phyloP scores from a whole-genome alignment of 1,140 invertebrate genomes.

The Nasonia longicornis region DNA sequence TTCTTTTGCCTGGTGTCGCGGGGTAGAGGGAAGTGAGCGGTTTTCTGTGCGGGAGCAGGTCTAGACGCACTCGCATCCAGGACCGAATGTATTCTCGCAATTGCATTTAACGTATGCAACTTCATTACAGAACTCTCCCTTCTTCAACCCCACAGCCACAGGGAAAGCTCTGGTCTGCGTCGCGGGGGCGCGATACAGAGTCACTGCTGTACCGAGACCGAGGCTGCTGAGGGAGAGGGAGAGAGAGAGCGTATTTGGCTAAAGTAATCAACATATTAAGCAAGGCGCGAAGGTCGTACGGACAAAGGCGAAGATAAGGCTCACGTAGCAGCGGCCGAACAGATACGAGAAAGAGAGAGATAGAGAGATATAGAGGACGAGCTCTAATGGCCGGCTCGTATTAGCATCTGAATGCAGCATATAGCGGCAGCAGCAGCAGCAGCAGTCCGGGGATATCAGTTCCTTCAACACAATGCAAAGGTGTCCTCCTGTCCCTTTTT shows the following conservation, averaged over 20 bases:
- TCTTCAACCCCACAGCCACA: not conserved
- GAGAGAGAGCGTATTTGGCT: not conserved
- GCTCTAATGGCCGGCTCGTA: slow-evolving; percentile 47
- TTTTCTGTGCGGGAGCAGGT: too few relatives aligned
- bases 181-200: not conserved
- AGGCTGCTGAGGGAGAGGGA: not conserved
- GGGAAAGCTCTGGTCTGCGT: not conserved
- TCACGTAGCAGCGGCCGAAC: not conserved
- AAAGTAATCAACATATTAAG: slow-evolving; percentile 45
- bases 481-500: slow-evolving; percentile 1
- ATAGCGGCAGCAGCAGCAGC: not conserved
- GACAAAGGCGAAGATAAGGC: slow-evolving; percentile 35
- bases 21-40: too few relatives aligned
- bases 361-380: not conserved
- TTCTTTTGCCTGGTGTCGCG: too few relatives aligned
- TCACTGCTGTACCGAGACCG: not conserved
- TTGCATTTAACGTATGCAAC: slow-evolving; percentile 34
- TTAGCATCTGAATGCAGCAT: slow-evolving; percentile 52
- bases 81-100: slow-evolving; percentile 2
- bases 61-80: too few relatives aligned
- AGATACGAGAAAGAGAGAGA: not conserved
- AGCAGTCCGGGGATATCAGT: not conserved
- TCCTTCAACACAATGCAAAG: slow-evolving; percentile 5
- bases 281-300: not conserved
- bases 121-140: slow-evolving; percentile 31